Evolutionary conservation across 2,888 invertebrate genomes (phyloP).

Genomic region (Caenorhabditis zanzibari): DNA sequence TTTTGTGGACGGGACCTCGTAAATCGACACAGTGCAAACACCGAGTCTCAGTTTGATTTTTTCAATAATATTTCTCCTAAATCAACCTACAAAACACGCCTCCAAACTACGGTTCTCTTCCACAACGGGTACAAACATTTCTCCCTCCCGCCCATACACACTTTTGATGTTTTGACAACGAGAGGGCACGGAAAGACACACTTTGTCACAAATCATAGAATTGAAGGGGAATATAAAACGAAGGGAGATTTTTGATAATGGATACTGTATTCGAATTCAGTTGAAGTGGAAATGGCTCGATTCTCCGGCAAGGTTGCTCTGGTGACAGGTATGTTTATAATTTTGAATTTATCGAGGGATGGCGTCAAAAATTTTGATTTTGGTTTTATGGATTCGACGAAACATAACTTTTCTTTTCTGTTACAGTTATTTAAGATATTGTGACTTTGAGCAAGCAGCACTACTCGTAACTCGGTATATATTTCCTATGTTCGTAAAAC

Average conservation of each 20-base stretch:
- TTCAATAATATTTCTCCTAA: too few relatives aligned
- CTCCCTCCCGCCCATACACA: neutral
- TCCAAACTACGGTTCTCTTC: neutral
- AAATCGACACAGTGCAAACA: too few relatives aligned
- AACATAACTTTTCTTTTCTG: too few relatives aligned
- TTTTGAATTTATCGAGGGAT: too few relatives aligned
- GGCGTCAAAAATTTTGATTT: too few relatives aligned
- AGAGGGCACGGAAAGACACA: neutral
- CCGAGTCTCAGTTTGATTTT: too few relatives aligned
- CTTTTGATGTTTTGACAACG: neutral
- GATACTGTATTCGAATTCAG: neutral
- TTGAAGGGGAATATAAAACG: neutral
- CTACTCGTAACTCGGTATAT: too few relatives aligned
- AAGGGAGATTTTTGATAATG: neutral
- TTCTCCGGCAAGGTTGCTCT: conserved; percentile 44
- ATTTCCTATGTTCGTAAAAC: neutral
- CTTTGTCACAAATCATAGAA: neutral
- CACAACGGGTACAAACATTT: too few relatives aligned
- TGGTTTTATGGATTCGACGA: too few relatives aligned
- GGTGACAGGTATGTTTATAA: conserved; percentile 26
- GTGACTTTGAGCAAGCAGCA: too few relatives aligned
- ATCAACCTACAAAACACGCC: neutral
- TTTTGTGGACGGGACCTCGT: too few relatives aligned
- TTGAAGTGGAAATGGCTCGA: conserved; percentile 18
- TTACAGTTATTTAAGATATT: too few relatives aligned